A percentile compares a stretch with the other conserved stretches of the same genome.
Conservation (phyloP, 2,113 vertebrate genomes). For the Rhodinocichla rosea region DNA sequence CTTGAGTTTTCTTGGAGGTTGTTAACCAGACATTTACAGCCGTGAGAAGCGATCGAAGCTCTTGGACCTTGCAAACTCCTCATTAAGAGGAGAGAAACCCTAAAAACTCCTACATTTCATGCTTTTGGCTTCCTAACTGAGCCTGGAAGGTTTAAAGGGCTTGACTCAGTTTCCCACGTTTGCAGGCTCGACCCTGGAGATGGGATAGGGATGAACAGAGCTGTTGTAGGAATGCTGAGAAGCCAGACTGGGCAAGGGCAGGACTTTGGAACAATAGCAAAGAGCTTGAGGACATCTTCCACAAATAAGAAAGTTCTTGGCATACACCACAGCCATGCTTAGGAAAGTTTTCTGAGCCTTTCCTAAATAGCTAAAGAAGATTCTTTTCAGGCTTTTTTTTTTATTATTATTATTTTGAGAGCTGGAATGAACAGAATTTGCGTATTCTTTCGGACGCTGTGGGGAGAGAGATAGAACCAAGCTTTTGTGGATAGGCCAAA, state of each 20-base stretch:
- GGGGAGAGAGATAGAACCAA: not conserved
- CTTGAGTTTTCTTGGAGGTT: not conserved
- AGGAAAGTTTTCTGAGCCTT: constrained; percentile 17
- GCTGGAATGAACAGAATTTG: not conserved
- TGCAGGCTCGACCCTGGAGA: not conserved
- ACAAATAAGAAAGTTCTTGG: constrained; percentile 53
- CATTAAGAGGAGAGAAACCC: not conserved
- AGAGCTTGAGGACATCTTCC: constrained; percentile 33
- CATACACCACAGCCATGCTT: not conserved
- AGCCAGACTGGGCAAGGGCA: not conserved
- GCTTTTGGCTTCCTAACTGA: not conserved
- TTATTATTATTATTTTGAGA: not conserved
- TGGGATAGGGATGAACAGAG: not conserved
- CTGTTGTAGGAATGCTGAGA: not conserved
- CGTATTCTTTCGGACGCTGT: not conserved
- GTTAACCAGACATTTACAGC: not conserved
- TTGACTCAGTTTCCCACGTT: not conserved
- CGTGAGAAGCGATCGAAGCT: accelerated
- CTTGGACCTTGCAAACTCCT: not conserved
- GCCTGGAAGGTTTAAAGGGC: not conserved
- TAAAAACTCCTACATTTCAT: not conserved
- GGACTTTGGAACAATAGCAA: constrained; percentile 42
- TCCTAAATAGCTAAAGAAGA: constrained; percentile 18
- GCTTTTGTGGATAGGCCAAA: not conserved
- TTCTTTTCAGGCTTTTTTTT: not conserved